These are phyloP conservation scores for Bombyx mori DNA, from an alignment of 1,140 invertebrate species.

Conservation along the genomic window DNA sequence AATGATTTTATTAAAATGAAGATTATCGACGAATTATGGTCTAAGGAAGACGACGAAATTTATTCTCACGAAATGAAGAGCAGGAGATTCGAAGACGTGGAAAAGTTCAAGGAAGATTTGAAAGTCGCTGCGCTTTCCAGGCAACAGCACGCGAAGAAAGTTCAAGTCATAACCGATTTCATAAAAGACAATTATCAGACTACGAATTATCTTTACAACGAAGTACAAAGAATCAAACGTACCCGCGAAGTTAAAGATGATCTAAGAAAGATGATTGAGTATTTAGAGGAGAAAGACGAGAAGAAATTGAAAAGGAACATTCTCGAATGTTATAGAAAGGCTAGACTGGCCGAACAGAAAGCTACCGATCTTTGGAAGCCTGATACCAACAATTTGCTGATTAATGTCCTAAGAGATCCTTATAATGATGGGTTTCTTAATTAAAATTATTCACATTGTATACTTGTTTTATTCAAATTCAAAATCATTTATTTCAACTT, in stretches of 20 bases:
- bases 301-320: slow-evolving; percentile 12
- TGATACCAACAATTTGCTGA: slow-evolving; percentile 24
- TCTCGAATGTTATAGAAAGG: slow-evolving; percentile 13
- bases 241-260: slow-evolving; percentile 17
- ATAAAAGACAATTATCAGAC: slow-evolving; percentile 20
- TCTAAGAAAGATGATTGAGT: slow-evolving; percentile 26
- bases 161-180: slow-evolving; percentile 22
- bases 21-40: no score
- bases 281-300: slow-evolving; percentile 21
- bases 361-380: slow-evolving; percentile 10
- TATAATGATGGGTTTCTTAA: slow-evolving; percentile 17
- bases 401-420: slow-evolving; percentile 30
- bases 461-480: no score
- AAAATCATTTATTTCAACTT: no score
- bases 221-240: slow-evolving; percentile 24
- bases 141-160: slow-evolving; percentile 18
- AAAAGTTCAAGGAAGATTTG: not conserved
- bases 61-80: no score
- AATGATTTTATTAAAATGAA: not conserved
- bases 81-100: slow-evolving; percentile 4
- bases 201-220: slow-evolving; percentile 27
- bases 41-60: no score
- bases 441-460: not conserved
- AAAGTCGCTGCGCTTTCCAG: slow-evolving; percentile 1
- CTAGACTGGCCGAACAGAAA: slow-evolving; percentile 1